Evolutionary conservation across 2,888 invertebrate genomes (phyloP).

Genomic region (Endotricha flammealis): DNA sequence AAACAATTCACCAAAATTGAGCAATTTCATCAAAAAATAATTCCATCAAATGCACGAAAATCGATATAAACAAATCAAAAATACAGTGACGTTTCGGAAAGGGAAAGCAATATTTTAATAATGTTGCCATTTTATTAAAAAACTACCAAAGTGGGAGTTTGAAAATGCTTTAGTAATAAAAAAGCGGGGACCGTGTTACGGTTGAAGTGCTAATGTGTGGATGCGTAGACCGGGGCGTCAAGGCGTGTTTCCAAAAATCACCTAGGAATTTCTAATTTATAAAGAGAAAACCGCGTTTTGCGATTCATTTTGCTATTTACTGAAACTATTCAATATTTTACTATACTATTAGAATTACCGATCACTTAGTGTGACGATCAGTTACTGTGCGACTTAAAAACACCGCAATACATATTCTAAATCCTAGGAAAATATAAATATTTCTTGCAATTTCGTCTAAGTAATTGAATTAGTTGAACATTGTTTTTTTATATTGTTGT

Average conservation of each 20-base stretch:
- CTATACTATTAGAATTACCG: conserved; percentile 33
- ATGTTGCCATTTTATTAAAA: conserved; percentile 45
- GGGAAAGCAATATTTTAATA: conserved; percentile 34
- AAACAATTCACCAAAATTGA: conserved; percentile 65
- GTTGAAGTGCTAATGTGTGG: conserved; percentile 36
- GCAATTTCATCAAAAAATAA: conserved; percentile 65
- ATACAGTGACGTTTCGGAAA: conserved; percentile 38
- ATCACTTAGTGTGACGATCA: conserved; percentile 34
- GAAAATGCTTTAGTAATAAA: conserved; percentile 30
- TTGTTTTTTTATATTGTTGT: conserved; percentile 20
- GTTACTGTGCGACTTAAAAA: conserved; percentile 11
- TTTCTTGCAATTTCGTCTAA: conserved; percentile 38
- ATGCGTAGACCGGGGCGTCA: conserved; percentile 40
- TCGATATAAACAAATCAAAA: conserved; percentile 30
- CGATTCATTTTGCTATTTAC: conserved; percentile 38
- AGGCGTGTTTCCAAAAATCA: conserved; percentile 49
- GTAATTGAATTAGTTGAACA: conserved; percentile 45
- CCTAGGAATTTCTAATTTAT: conserved; percentile 33
- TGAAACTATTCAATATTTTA: conserved; percentile 41
- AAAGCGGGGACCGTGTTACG: conserved; percentile 5
- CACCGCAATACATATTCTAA: conserved; percentile 34
- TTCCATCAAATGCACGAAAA: conserved; percentile 21
- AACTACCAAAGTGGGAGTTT: conserved; percentile 25
- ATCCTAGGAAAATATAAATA: conserved; percentile 57
- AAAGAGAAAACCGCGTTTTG: conserved; percentile 40